Conservation (phyloP, 1,140 invertebrate species). For the Ostrea edulis region DNA sequence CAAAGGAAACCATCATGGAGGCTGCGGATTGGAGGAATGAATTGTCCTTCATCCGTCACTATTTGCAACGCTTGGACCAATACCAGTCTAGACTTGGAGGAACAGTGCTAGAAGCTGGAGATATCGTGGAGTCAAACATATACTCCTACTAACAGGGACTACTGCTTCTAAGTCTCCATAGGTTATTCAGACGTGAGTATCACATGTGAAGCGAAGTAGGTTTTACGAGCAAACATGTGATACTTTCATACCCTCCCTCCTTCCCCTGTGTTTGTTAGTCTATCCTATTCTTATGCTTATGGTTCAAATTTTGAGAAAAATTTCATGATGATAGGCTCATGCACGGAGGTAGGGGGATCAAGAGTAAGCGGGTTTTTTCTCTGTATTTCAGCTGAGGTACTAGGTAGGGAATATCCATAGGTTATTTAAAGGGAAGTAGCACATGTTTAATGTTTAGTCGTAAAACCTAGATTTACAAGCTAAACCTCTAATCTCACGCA, state of each 20-base stretch:
- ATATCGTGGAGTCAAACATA: neutral
- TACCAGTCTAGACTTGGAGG: neutral
- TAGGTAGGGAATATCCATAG: neutral
- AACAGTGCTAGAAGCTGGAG: neutral
- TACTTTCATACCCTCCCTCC: neutral
- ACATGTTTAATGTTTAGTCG: neutral
- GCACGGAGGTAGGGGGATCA: too few relatives aligned
- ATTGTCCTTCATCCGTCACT: constrained; percentile 21
- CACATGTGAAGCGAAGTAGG: constrained; percentile 1
- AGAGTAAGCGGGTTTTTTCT: neutral
- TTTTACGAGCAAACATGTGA: neutral
- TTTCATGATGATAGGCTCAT: too few relatives aligned
- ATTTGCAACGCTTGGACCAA: constrained; percentile 29
- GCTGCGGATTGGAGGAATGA: constrained; percentile 41
- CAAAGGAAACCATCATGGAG: constrained; percentile 25
- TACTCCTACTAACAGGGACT: neutral
- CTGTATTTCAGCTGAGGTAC: neutral
- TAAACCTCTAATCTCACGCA: neutral
- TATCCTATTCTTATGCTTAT: too few relatives aligned
- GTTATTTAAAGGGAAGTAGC: neutral
- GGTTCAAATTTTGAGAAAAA: too few relatives aligned
- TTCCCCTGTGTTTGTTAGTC: neutral
- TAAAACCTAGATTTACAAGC: neutral
- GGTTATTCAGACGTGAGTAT: neutral
- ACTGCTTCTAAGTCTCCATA: constrained; percentile 29